A percentile compares a stretch with the other conserved stretches of the same genome.
Evolutionary conservation across 2,797 vertebrate species (phyloP).

Genomic region (Chanos chanos): DNA sequence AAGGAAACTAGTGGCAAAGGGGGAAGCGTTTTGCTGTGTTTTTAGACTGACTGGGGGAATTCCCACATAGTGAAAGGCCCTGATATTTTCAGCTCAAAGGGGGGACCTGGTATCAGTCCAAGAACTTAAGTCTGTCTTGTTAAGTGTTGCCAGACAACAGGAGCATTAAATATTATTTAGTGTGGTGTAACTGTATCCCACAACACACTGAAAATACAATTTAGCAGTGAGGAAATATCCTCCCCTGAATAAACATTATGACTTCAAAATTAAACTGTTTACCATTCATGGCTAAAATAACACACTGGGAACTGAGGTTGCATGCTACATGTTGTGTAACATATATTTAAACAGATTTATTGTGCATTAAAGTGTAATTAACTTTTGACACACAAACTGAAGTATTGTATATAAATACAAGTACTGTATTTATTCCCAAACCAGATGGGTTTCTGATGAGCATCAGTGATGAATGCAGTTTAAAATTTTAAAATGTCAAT

Average conservation of each 20-base stretch:
- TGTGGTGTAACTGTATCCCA: constrained; percentile 21
- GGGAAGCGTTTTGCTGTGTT: constrained; percentile 69
- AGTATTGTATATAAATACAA: too few relatives aligned
- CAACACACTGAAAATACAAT: not conserved
- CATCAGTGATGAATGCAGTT: too few relatives aligned
- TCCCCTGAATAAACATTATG: not conserved
- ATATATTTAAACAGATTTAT: too few relatives aligned
- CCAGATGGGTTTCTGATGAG: too few relatives aligned
- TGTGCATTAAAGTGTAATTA: too few relatives aligned
- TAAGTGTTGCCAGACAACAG: constrained; percentile 29
- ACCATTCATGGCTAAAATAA: not conserved
- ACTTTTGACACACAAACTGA: too few relatives aligned
- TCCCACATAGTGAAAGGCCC: constrained; percentile 72
- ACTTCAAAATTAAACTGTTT: not conserved
- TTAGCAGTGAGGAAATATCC: not conserved
- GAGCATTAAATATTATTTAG: constrained; percentile 25
- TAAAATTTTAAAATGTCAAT: too few relatives aligned
- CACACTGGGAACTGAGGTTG: not conserved
- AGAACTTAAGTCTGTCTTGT: constrained; percentile 42
- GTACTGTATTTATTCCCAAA: too few relatives aligned
- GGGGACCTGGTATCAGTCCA: constrained; percentile 62
- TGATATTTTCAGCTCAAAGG: constrained; percentile 66
- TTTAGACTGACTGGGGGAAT: constrained; percentile 70
- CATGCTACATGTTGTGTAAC: too few relatives aligned
- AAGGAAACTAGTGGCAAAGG: constrained; percentile 72